phyloP scores from a whole-genome alignment of 2,888 invertebrate genomes.

The Gnatocerus cornutus region DNA sequence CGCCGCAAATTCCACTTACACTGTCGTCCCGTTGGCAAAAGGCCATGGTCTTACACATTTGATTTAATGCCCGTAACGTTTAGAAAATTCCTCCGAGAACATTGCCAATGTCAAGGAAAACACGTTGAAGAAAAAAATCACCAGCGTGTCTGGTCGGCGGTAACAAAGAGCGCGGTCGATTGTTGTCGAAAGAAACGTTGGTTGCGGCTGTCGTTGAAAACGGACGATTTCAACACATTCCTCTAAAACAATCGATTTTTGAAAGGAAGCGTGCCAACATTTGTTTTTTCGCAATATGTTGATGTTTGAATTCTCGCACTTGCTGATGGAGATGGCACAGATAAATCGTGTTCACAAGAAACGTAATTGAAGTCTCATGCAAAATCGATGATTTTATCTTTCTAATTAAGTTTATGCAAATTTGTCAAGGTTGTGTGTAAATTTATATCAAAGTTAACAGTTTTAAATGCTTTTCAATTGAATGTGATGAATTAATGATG shows the following conservation, averaged over 20 bases:
- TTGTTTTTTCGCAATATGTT: no score
- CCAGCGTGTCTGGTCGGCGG: conserved; percentile 20
- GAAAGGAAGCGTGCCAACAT: neutral
- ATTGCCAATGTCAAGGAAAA: conserved; percentile 42
- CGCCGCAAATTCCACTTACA: neutral
- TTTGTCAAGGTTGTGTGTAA: conserved; percentile 3
- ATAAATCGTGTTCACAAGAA: no score
- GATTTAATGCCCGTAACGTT: conserved; percentile 7
- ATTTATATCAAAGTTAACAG: neutral
- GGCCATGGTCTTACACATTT: conserved; percentile 8
- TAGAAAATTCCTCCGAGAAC: conserved; percentile 18
- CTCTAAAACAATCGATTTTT: neutral
- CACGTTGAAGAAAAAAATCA: conserved; percentile 18
- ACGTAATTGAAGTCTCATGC: neutral
- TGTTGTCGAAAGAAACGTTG: conserved; percentile 8
- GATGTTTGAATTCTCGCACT: no score
- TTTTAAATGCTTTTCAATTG: no score
- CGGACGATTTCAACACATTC: neutral
- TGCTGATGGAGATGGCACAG: no score
- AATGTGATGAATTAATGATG: no score
- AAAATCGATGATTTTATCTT: conserved; percentile 1
- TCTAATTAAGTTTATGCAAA: neutral
- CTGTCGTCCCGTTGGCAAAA: conserved; percentile 9
- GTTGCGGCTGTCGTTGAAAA: neutral
- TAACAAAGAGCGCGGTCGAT: conserved; percentile 25